Percentiles rank a stretch among this genome's conserved stretches.
phyloP scores from a whole-genome alignment of 2,888 invertebrate species.

The Parnassius glacialis region DNA sequence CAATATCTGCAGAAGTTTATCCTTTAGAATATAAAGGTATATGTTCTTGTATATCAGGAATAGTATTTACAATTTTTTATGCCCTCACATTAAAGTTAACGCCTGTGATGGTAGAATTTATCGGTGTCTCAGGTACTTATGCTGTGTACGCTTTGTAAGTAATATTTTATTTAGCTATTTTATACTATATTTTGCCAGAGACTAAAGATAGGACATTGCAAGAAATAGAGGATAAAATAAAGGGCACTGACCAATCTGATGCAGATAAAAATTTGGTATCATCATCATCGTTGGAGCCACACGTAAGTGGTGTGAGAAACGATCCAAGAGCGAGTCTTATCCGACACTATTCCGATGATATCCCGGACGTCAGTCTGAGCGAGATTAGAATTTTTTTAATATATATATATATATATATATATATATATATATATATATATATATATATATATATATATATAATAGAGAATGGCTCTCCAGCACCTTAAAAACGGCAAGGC shows the following conservation, averaged over 20 bases:
- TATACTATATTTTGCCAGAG: slow-evolving; percentile 43
- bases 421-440: no score
- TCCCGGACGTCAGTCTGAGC: no score
- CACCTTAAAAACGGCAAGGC: no score
- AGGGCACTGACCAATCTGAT: slow-evolving; percentile 23
- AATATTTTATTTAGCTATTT: slow-evolving; percentile 27
- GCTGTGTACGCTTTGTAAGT: slow-evolving; percentile 32
- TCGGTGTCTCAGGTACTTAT: slow-evolving; percentile 39
- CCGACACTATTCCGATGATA: no score
- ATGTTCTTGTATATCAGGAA: slow-evolving; percentile 35
- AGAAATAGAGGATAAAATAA: slow-evolving; percentile 45
- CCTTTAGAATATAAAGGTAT: slow-evolving; percentile 43
- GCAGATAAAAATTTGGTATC: slow-evolving; percentile 3
- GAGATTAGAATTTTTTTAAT: no score
- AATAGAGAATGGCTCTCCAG: no score
- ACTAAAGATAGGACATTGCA: slow-evolving; percentile 46
- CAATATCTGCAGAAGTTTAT: slow-evolving; percentile 41
- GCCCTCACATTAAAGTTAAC: slow-evolving; percentile 39
- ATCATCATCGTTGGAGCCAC: no score
- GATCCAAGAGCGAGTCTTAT: no score
- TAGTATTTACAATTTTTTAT: slow-evolving; percentile 38
- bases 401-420: no score
- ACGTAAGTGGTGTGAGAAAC: no score
- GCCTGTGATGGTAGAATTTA: slow-evolving; percentile 39
- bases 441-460: no score